Base-by-base conservation (phyloP, 2,888 invertebrate species). In the Tineola bisselliella region DNA sequence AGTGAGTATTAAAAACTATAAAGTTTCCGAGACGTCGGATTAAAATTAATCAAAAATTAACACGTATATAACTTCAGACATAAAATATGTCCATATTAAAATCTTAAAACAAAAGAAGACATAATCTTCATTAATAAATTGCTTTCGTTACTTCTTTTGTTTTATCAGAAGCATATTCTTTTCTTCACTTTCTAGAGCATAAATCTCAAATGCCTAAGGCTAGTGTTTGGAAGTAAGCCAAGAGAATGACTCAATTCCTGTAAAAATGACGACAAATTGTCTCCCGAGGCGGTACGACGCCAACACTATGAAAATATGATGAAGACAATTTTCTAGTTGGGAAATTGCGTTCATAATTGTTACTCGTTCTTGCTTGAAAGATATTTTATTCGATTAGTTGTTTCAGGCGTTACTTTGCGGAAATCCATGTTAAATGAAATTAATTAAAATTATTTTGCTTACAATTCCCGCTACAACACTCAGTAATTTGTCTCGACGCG, bases 221-320 rank as follows among this genome's bases (percentile, higher is more conserved):
- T 59, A 59, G 33, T 12, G 25, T 59, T 38, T 59, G 59, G 59
- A 59, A 11, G 5, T 15, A 18, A 19, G 56, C 56, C 56, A 56
- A 56, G 18, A 15, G 56, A 38, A 19, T 56, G 19, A 30, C 56
- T 19, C 25, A 19, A 56, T 56, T 56, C 19, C 56, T 19, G 8
- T 25, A 56, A 56, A 56, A 56, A 56, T 56, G 56, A 19, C 56
- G 56, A 56, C 56, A 56, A 56, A 56, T 56, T 25, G 56, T 56
- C 10, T n/a, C 56, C 56, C n/a, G 56, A 56, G 56, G 56, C 19
- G 25, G 25, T 56, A 13, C 30, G 56, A 11, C 12, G 56, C 56
- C 56, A 56, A 56, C 38, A 38, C 38, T 38, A 38, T 38, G 38
- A 38, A 38, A 38, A 38, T 38, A 38, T 38, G 38, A 38, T 38